Base-by-base conservation (phyloP, 2,797 vertebrate species). In the Enteromius trimaculatus region DNA sequence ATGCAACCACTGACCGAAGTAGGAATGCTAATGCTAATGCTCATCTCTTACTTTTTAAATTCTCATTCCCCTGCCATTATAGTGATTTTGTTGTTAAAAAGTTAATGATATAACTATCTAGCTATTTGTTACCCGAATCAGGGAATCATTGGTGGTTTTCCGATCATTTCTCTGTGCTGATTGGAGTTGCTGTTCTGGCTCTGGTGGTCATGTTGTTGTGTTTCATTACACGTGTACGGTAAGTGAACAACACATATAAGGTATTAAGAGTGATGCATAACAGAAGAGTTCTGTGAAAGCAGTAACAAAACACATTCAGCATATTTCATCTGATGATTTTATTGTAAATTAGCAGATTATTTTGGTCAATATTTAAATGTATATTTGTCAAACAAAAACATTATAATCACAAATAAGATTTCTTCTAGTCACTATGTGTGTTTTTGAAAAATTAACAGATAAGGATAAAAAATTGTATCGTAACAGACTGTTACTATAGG, bases 41-140 rank as follows among this genome's bases (percentile, higher is more conserved):
- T n/a, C n/a, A 55, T 53, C 14, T 49, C 23, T 49, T 14, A 29
- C 1, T 29, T 13, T 74, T 53, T 4, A 53, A 10, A 13, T 74
- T 53, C 29, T 19, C 10, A 21, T 34, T 19, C 10, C 11, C 29
- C 29, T 21, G 9, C 10, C 17, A 13, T 51, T 9, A 51, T 21
- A 6, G 47, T 34, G 53, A 74, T 34, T 3, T 37, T 37, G 17
- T 34, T 74, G 4, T 21, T 7, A 37, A 11, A 31, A 51, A 14
- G 49, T 34, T n/a, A 34, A 7, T 0, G 0, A 74, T n/a, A n/a
- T 19, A 16, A 49, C 14, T 4, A 4, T 0, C 47, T 34, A 1
- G 3, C 11, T 13, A 1, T 34, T 65, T 1, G 0, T 66, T 1
- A 21, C 29, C 0, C 21, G 2, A 34, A 49, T 51, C 19, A 16